phyloP scores from a whole-genome alignment of 1,140 invertebrate species.

The Agrilus planipennis region DNA sequence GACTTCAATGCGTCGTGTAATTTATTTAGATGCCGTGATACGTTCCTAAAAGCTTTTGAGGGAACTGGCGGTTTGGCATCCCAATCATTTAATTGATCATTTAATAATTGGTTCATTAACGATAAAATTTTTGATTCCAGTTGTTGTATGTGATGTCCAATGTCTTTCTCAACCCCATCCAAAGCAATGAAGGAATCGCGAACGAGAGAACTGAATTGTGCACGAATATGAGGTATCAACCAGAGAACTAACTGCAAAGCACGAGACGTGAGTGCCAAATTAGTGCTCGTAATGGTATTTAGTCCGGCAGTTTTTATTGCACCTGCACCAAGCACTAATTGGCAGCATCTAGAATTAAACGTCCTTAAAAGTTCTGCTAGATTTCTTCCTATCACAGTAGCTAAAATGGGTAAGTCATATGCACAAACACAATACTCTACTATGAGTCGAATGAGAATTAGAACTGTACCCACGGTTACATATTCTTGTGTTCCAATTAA shows the following conservation, averaged over 20 bases:
- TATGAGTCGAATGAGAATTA: conserved; percentile 77
- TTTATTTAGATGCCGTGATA: conserved; percentile 84
- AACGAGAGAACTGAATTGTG: conserved; percentile 48
- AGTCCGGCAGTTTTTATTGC: conserved; percentile 88
- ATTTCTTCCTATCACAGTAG: conserved; percentile 58
- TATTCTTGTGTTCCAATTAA: conserved; percentile 69
- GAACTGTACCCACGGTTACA: conserved; percentile 72
- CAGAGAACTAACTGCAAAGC: conserved; percentile 72
- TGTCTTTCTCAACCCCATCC: conserved; percentile 63
- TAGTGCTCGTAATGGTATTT: conserved; percentile 93
- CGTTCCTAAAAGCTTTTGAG: conserved; percentile 80
- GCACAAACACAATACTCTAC: conserved; percentile 81
- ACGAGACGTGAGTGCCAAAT: conserved; percentile 82
- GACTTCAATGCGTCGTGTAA: conserved; percentile 82
- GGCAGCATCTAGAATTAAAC: conserved; percentile 89
- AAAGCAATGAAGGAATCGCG: conserved; percentile 34
- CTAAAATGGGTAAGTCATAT: conserved; percentile 49
- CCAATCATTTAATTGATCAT: conserved; percentile 68
- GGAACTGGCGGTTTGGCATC: conserved; percentile 91
- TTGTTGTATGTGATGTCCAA: conserved; percentile 80
- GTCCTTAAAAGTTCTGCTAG: conserved; percentile 77
- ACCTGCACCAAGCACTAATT: conserved; percentile 89
- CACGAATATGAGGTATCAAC: conserved; percentile 57
- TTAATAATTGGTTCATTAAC: conserved; percentile 76
- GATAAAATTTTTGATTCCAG: conserved; percentile 82